These are phyloP conservation scores for Triplophysa bombifrons DNA, from an alignment of 2,797 vertebrate genomes.

Conservation along the genomic window DNA sequence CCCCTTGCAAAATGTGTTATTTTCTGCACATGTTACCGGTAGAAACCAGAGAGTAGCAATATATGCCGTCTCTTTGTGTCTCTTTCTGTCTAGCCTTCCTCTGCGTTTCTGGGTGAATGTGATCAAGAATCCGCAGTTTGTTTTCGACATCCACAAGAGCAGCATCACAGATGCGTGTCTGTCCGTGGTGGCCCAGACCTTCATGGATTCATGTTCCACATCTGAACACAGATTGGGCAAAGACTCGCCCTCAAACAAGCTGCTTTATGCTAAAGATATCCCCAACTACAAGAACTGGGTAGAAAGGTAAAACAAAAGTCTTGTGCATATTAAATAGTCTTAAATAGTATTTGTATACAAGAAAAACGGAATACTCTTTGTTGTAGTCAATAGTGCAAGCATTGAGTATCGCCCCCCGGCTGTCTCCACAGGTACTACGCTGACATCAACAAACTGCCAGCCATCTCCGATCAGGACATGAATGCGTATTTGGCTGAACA, in stretches of 20 bases:
- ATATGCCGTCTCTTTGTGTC: constrained; percentile 20
- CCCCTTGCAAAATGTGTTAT: too few species aligned
- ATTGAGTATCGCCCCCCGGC: constrained; percentile 31
- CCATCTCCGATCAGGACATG: constrained; percentile 99
- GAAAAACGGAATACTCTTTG: background rate
- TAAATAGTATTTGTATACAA: background rate
- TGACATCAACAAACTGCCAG: constrained; percentile 93
- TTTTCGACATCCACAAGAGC: constrained; percentile 98
- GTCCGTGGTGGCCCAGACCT: constrained; percentile 96
- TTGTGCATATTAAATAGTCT: background rate
- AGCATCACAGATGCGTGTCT: constrained; percentile 98
- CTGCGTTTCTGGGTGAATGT: constrained; percentile 99
- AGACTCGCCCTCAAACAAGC: constrained; percentile 97
- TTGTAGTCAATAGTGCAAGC: background rate
- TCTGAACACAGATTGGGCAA: constrained; percentile 97
- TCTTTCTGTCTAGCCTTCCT: constrained; percentile 81
- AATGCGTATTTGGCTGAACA: constrained; percentile 98
- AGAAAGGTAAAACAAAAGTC: constrained; percentile 81
- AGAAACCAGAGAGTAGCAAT: background rate
- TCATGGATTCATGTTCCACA: constrained; percentile 98
- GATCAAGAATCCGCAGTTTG: constrained; percentile 98
- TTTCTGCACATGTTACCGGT: background rate
- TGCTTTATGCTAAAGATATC: constrained; percentile 98
- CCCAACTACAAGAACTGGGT: constrained; percentile 99
- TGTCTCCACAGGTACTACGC: constrained; percentile 90